Evolutionary conservation across 2,797 vertebrate species (phyloP).

Genomic region (Sphenodon punctatus): DNA sequence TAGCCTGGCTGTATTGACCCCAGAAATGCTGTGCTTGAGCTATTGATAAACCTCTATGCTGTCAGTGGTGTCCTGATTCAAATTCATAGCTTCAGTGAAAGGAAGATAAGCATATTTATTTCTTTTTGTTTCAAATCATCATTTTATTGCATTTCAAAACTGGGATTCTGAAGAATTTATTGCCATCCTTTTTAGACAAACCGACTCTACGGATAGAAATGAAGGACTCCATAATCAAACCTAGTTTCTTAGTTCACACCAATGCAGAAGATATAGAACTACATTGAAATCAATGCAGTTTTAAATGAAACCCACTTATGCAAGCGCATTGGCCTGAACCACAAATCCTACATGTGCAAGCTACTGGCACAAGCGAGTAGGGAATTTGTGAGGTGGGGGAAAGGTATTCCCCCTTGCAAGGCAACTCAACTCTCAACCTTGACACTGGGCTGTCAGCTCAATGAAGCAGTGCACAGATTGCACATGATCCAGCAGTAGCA

Average conservation of each 20-base stretch:
- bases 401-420: too few species aligned
- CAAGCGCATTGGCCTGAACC: too few species aligned
- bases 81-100: background rate
- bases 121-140: background rate
- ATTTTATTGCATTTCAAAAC: background rate
- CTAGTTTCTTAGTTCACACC: background rate
- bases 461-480: too few species aligned
- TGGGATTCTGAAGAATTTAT: background rate
- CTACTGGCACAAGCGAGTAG: too few species aligned
- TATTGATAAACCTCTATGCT: background rate
- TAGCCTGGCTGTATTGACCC: background rate
- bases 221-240: background rate
- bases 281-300: background rate
- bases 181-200: background rate
- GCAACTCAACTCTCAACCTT: too few species aligned
- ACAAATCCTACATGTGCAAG: too few species aligned
- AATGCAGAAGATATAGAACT: background rate
- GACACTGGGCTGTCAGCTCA: too few species aligned
- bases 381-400: too few species aligned
- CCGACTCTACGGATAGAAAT: background rate
- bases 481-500: too few species aligned
- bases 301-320: too few species aligned
- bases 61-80: background rate
- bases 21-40: background rate
- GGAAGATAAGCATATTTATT: background rate